phyloP scores from a whole-genome alignment of 2,888 invertebrate species.

The Cerastoderma edule region DNA sequence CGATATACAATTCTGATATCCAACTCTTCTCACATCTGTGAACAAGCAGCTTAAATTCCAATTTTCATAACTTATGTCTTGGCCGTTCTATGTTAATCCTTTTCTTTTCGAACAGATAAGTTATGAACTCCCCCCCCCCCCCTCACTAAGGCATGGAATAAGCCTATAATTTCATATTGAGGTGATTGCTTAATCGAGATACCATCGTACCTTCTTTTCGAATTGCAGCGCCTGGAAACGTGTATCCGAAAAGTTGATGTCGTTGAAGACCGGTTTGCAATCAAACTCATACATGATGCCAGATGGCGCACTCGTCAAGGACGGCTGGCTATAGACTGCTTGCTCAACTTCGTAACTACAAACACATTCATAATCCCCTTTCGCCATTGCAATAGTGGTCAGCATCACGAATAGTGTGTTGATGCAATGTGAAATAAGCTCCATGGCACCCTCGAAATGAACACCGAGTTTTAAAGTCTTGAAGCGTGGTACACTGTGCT shows the following conservation, averaged over 20 bases:
- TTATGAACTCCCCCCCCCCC: not conserved
- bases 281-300: constrained; percentile 47
- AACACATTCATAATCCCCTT: constrained; percentile 29
- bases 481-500: too few species aligned
- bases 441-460: too few species aligned
- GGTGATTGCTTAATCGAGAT: not conserved
- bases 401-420: too few species aligned
- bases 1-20: too few species aligned
- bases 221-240: constrained; percentile 25
- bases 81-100: not conserved
- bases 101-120: not conserved
- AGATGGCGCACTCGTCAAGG: not conserved
- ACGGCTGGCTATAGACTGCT: constrained; percentile 15
- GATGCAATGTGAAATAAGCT: too few species aligned
- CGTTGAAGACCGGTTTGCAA: constrained; percentile 31
- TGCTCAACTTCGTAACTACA: constrained; percentile 43
- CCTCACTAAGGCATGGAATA: not conserved
- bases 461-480: too few species aligned
- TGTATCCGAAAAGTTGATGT: too few species aligned
- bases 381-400: too few species aligned
- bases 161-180: not conserved
- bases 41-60: too few species aligned
- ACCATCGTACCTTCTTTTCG: constrained; percentile 26
- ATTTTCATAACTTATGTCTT: not conserved
- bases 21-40: too few species aligned